These are phyloP conservation scores for Leucophenga maculata DNA, from an alignment of 2,888 invertebrate species.

Conservation along the genomic window DNA sequence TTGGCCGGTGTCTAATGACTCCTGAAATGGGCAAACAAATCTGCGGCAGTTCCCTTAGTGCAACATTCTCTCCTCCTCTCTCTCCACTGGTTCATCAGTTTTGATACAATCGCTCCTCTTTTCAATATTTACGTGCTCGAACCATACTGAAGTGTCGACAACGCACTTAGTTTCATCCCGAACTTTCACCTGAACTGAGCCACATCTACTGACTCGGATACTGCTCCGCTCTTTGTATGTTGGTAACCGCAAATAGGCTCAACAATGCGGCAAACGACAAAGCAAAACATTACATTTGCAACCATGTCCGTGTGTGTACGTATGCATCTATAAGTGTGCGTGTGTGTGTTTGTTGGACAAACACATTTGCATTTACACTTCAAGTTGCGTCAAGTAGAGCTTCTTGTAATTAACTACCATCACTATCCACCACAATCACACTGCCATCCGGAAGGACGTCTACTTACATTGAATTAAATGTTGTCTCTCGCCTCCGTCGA, in stretches of 20 bases:
- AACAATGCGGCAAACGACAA: neutral
- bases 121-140: conserved; percentile 18
- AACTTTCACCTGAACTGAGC: too few relatives aligned
- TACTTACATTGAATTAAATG: too few relatives aligned
- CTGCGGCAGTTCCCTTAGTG: conserved; percentile 22
- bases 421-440: too few relatives aligned
- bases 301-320: neutral
- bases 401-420: neutral
- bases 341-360: conserved; percentile 19
- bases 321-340: conserved; percentile 4
- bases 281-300: conserved; percentile 1
- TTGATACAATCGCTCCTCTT: neutral
- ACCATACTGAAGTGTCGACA: neutral
- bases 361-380: conserved; percentile 12
- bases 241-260: conserved; percentile 36
- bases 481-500: too few relatives aligned
- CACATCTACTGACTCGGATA: neutral
- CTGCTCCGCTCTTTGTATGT: conserved; percentile 3
- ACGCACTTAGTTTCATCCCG: neutral
- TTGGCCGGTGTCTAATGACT: conserved; percentile 37
- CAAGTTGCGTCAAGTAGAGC: conserved; percentile 16
- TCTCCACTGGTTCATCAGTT: neutral
- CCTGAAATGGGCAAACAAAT: conserved; percentile 46
- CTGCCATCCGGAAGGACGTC: too few relatives aligned
- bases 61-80: neutral